Evolutionary conservation across 2,113 vertebrate species (phyloP).

Genomic region (Chrysemys picta): DNA sequence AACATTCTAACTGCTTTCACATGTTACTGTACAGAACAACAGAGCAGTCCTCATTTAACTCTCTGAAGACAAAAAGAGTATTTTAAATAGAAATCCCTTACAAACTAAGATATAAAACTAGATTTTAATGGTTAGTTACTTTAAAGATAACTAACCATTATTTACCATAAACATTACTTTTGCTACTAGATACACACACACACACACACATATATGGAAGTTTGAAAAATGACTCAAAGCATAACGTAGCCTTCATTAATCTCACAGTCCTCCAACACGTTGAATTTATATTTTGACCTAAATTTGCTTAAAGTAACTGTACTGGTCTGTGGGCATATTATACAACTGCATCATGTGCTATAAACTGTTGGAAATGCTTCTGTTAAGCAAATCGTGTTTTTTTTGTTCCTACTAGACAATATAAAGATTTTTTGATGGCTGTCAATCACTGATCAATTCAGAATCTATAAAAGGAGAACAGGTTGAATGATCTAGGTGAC

Average conservation of each 20-base stretch:
- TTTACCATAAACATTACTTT: neutral
- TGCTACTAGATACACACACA: neutral
- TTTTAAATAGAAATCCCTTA: neutral
- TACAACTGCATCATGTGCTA: constrained; percentile 59
- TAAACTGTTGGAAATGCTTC: constrained; percentile 49
- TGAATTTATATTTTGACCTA: constrained; percentile 48
- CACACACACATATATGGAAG: neutral
- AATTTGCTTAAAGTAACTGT: constrained; percentile 28
- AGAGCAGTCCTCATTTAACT: constrained; percentile 51
- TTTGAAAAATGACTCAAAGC: neutral
- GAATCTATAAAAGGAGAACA: neutral
- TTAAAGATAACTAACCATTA: neutral
- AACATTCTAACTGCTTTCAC: constrained; percentile 78
- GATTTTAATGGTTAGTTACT: neutral
- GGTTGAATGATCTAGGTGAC: neutral
- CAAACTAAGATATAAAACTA: constrained; percentile 6
- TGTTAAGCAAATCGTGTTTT: neutral
- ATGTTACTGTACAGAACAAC: constrained; percentile 62
- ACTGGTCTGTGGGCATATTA: constrained; percentile 63
- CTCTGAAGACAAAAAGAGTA: neutral
- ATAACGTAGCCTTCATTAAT: neutral
- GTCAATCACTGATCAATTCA: neutral
- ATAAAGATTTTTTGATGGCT: neutral
- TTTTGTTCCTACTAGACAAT: neutral
- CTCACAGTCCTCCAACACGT: neutral